Evolutionary conservation across 2,888 invertebrate genomes (phyloP).

Genomic region (Plusia festucae): DNA sequence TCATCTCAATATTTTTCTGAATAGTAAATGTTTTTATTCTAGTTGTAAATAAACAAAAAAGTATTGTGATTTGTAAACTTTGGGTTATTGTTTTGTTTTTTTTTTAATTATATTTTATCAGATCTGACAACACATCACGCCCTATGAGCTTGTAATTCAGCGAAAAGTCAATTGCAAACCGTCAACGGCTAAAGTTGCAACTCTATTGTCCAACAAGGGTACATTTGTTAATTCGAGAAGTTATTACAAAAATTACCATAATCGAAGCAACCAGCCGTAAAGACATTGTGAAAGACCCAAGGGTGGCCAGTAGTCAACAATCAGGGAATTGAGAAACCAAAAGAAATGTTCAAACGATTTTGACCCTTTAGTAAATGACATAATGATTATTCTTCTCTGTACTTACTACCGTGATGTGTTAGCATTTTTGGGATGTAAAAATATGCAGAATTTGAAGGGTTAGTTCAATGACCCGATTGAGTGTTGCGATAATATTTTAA

Average conservation of each 20-base stretch:
- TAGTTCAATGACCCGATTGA: slow-evolving; percentile 68
- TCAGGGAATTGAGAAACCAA: slow-evolving; percentile 18
- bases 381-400: slow-evolving; percentile 30
- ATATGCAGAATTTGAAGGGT: slow-evolving; percentile 55
- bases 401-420: slow-evolving; percentile 14
- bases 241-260: slow-evolving; percentile 78
- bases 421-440: slow-evolving; percentile 37
- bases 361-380: slow-evolving; percentile 6
- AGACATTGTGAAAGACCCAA: slow-evolving; percentile 65
- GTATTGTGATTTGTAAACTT: neutral
- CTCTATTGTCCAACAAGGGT: slow-evolving; percentile 55
- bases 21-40: too few species aligned
- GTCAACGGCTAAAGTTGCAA: slow-evolving; percentile 50
- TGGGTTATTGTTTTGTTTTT: neutral
- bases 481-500: slow-evolving; percentile 61
- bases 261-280: slow-evolving; percentile 78
- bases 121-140: slow-evolving; percentile 39
- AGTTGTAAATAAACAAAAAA: neutral
- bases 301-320: slow-evolving; percentile 64
- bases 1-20: too few species aligned
- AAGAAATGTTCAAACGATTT: slow-evolving; percentile 12
- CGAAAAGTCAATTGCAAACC: slow-evolving; percentile 50
- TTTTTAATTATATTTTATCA: neutral
- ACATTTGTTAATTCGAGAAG: slow-evolving; percentile 73
- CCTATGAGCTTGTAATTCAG: slow-evolving; percentile 28